These are phyloP conservation scores for Drosophila subpulchrella DNA, from an alignment of 1,140 invertebrate genomes.

Conservation along the genomic window DNA sequence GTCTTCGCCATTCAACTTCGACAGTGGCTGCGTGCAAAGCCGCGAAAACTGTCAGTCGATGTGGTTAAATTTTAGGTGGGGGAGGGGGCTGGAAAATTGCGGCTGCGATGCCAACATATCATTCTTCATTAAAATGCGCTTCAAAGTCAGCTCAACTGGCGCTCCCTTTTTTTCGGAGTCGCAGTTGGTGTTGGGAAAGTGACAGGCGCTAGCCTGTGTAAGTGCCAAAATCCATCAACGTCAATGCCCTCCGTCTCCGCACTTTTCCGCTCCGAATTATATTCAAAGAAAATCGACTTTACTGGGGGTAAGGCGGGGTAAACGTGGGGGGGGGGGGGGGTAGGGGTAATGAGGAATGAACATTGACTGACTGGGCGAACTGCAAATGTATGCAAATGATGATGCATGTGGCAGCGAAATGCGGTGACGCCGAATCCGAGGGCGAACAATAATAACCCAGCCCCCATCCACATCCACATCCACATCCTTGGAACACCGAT, in stretches of 20 bases:
- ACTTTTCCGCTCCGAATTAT: constrained; percentile 68
- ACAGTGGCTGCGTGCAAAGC: constrained; percentile 53
- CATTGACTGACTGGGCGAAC: constrained; percentile 64
- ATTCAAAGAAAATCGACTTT: constrained; percentile 79
- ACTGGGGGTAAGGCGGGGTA: constrained; percentile 7
- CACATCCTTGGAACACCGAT: neutral
- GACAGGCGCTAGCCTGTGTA: constrained; percentile 81
- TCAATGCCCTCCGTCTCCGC: constrained; percentile 52
- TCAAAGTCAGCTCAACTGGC: constrained; percentile 67
- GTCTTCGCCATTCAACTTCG: constrained; percentile 63
- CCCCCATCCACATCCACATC: too few relatives aligned
- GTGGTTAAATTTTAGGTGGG: constrained; percentile 43
- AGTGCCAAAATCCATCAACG: constrained; percentile 84
- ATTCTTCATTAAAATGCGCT: constrained; percentile 83
- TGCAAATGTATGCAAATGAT: constrained; percentile 83
- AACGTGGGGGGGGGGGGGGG: neutral
- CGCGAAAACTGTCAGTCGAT: constrained; percentile 78
- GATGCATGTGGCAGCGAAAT: constrained; percentile 80
- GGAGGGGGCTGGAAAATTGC: constrained; percentile 11
- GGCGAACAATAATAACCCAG: constrained; percentile 66
- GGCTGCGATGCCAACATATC: constrained; percentile 76
- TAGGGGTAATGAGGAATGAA: constrained; percentile 58
- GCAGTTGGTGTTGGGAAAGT: constrained; percentile 49
- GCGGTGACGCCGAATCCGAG: constrained; percentile 61
- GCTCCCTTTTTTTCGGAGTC: constrained; percentile 34